Base-by-base conservation (phyloP, 2,113 vertebrate genomes). In the Perognathus longimembris region DNA sequence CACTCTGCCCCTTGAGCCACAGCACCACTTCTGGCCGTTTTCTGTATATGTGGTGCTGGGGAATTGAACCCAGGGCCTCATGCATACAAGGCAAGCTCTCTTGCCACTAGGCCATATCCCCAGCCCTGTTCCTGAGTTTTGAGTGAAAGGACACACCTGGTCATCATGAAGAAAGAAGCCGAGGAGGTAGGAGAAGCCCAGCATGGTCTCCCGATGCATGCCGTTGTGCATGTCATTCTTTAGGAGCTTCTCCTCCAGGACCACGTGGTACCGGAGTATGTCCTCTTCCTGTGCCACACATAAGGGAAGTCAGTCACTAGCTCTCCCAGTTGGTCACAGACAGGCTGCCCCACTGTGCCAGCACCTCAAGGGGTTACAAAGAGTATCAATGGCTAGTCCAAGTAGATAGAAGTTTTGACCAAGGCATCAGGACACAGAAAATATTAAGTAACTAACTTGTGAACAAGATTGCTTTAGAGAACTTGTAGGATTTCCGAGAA, bases 161-260 rank as follows among this genome's bases (percentile, higher is more conserved):
- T 92, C 96, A 0, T 98, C 85, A n/a, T 95, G 98, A n/a, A 97
- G 96, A 89, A 98, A 98, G 97, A 99, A 98, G 54, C 98, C 98
- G 2, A 99, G 93, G 92, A 98, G 98, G 93, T 98, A 99, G 93
- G 99, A 98, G 91, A 98, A 97, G 0, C 99, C 99, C 1, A 99
- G 97, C 98, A 99, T 98, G 22, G 99, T 99, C 76, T 98, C 97
- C 76, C 98, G 98, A 97, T 99, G 98, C 93, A 98, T 98, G 83
- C 99, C 99, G 0, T 97, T 95, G 96, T 97, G 98, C 74, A 99
- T 97, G 88, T 98, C 97, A 0, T 98, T 98, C 96, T 97, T 98
- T 93, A 98, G 95, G 57, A 99, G 97, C 54, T 98, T 98, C 95
- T 99, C 98, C 2, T 96, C 97, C 32, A 98, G 71, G 85, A 99